Percentiles rank a stretch among this genome's conserved stretches.
phyloP scores from a whole-genome alignment of 1,140 invertebrate species.

The Leptopilina clavipes region DNA sequence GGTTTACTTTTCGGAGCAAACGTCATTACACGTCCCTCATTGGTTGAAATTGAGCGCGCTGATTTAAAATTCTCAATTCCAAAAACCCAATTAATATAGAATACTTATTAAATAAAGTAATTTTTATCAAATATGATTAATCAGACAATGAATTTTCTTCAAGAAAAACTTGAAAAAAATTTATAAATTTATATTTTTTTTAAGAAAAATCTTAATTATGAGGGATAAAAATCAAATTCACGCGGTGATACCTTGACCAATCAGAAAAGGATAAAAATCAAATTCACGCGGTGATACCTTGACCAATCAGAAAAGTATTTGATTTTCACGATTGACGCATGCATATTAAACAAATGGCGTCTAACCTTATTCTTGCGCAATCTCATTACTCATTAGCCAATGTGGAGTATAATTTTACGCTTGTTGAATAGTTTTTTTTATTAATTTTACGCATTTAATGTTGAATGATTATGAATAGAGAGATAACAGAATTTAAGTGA shows the following conservation, averaged over 20 bases:
- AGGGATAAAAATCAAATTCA: background rate
- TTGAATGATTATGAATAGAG: background rate
- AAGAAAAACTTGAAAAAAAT: background rate
- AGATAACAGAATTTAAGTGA: background rate
- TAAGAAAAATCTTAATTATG: background rate
- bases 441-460: background rate
- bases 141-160: background rate
- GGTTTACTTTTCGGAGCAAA: no score
- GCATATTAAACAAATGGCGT: background rate
- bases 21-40: no score
- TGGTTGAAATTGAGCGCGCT: no score
- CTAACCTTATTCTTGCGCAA: slow-evolving; percentile 5
- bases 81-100: no score
- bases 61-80: no score
- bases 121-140: background rate
- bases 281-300: background rate
- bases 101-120: background rate
- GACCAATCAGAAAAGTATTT: background rate
- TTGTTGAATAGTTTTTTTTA: background rate
- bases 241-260: background rate
- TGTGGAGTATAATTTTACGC: background rate
- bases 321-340: background rate
- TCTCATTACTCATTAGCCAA: slow-evolving; percentile 8
- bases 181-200: background rate
- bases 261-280: no score